These are phyloP conservation scores for Coendou prehensilis DNA, from an alignment of 2,797 vertebrate species.

Conservation along the genomic window DNA sequence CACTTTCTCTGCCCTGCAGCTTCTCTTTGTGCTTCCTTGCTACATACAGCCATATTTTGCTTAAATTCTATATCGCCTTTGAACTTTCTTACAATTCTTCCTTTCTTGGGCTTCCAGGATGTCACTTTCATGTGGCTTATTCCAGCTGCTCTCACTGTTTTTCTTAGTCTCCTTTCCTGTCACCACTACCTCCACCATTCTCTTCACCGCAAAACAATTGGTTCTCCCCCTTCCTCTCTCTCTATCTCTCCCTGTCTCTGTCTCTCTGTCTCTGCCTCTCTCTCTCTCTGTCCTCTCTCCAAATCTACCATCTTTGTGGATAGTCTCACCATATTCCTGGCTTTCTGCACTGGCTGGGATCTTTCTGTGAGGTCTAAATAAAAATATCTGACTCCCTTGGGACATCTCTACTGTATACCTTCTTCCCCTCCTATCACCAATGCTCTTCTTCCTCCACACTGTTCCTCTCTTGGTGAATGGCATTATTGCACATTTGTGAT, in stretches of 20 bases:
- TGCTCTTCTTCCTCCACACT: background rate
- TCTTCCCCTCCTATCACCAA: rapidly evolving
- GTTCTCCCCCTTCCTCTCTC: background rate
- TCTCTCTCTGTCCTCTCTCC: background rate
- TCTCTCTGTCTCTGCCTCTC: background rate
- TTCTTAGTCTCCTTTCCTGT: background rate
- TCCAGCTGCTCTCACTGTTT: background rate
- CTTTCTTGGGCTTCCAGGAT: background rate
- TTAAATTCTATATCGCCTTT: background rate
- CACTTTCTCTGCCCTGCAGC: no score
- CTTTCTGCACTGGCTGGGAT: background rate
- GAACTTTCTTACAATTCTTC: background rate
- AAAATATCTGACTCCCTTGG: background rate
- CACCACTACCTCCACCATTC: background rate
- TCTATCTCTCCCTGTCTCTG: background rate
- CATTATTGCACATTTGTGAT: background rate
- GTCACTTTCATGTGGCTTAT: background rate
- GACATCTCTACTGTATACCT: background rate
- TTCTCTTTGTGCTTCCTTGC: background rate
- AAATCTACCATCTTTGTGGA: background rate
- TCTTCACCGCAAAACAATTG: background rate
- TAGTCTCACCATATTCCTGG: background rate
- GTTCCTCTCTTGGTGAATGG: background rate
- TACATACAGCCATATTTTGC: background rate
- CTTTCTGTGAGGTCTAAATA: background rate